These are phyloP conservation scores for Physeter macrocephalus DNA, from an alignment of 2,113 vertebrate genomes.

Conservation along the genomic window DNA sequence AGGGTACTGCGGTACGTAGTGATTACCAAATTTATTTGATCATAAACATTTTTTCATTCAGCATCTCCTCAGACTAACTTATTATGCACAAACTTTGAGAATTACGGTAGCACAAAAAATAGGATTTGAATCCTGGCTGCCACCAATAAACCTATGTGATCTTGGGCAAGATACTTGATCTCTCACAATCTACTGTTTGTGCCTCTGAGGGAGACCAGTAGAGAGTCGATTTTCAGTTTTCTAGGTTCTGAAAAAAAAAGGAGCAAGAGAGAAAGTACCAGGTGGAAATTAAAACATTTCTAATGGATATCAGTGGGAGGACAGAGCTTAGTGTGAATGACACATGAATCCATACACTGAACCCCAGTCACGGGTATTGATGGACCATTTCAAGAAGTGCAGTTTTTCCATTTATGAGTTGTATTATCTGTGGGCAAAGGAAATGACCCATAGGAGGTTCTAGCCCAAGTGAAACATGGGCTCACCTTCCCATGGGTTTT, in stretches of 20 bases:
- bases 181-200: background rate
- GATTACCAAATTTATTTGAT: background rate
- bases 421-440: background rate
- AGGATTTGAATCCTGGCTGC: background rate
- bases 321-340: background rate
- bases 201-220: background rate
- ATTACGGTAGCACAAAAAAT: background rate
- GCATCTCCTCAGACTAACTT: background rate
- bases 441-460: background rate
- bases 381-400: background rate
- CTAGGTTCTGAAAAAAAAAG: background rate
- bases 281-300: background rate
- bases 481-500: background rate
- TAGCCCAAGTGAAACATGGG: background rate
- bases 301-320: background rate
- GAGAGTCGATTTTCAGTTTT: background rate
- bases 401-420: background rate
- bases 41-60: background rate
- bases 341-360: background rate
- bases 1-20: background rate
- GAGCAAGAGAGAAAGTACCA: background rate
- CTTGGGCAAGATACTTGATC: background rate
- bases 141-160: background rate
- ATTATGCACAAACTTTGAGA: background rate
- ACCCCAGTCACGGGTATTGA: background rate